These are phyloP conservation scores for Gadopsis marmoratus DNA, from an alignment of 2,797 vertebrate species.

Conservation along the genomic window DNA sequence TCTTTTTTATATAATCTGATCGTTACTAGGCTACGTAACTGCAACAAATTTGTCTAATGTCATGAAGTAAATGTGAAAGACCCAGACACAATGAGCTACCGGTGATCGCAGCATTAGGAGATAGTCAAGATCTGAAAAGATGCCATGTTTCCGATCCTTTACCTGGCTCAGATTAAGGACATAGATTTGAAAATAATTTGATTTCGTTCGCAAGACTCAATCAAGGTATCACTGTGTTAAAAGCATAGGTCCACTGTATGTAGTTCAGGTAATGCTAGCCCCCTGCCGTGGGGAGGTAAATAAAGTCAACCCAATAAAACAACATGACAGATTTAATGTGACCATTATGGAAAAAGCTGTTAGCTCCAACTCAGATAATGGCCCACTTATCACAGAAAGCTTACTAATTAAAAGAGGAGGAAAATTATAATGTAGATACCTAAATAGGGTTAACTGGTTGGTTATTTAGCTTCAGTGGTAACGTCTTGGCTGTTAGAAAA, in stretches of 20 bases:
- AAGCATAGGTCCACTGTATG: constrained; percentile 32
- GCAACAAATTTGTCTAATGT: background rate
- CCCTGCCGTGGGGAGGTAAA: constrained; percentile 63
- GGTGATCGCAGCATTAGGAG: background rate
- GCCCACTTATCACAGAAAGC: constrained; percentile 63
- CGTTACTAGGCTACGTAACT: background rate
- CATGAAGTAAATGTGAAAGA: background rate
- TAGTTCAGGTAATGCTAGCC: constrained; percentile 34
- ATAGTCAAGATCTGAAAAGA: background rate
- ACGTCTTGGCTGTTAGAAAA: constrained; percentile 74
- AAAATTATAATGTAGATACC: constrained; percentile 55
- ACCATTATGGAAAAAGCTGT: constrained; percentile 65
- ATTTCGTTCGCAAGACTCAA: background rate
- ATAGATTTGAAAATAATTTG: background rate
- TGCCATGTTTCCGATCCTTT: background rate
- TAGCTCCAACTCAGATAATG: constrained; percentile 69
- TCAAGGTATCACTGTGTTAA: background rate
- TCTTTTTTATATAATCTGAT: constrained; percentile 7
- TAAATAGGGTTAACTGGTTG: constrained; percentile 74
- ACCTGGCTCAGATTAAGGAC: constrained; percentile 5
- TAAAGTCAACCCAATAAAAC: constrained; percentile 78
- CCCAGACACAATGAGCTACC: background rate
- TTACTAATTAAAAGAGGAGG: constrained; percentile 71
- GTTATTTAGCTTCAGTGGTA: constrained; percentile 61
- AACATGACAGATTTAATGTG: constrained; percentile 62